A percentile compares a stretch with the other conserved stretches of the same genome.
phyloP scores from a whole-genome alignment of 2,888 invertebrate genomes.

The Parascotia fuliginaria region DNA sequence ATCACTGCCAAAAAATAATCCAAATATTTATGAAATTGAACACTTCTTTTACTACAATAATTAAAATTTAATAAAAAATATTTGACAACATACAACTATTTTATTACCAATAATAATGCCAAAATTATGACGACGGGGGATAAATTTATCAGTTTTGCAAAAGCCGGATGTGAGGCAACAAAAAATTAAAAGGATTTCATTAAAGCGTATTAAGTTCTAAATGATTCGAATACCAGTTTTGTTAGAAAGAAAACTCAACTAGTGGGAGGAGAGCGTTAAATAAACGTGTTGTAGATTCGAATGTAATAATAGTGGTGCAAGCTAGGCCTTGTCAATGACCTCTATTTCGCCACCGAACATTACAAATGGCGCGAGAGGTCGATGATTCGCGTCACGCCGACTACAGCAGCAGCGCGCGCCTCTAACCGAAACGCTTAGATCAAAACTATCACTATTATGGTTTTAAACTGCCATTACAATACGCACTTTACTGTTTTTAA shows the following conservation, averaged over 20 bases:
- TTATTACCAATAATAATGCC: slow-evolving; percentile 20
- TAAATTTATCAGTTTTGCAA: slow-evolving; percentile 32
- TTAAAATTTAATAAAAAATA: slow-evolving; percentile 13
- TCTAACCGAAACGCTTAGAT: slow-evolving; percentile 27
- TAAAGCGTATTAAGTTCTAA: slow-evolving; percentile 40
- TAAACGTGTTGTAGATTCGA: slow-evolving; percentile 54
- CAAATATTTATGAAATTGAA: slow-evolving; percentile 45
- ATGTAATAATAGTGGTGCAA: slow-evolving; percentile 63
- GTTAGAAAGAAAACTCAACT: slow-evolving; percentile 36
- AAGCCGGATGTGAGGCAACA: slow-evolving; percentile 40
- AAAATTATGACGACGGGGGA: slow-evolving; percentile 28
- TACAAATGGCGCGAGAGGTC: slow-evolving; percentile 71
- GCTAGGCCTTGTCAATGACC: slow-evolving; percentile 84
- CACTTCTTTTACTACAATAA: slow-evolving; percentile 21
- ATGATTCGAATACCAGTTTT: slow-evolving; percentile 39
- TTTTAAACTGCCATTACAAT: slow-evolving; percentile 14
- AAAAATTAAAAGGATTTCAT: slow-evolving; percentile 32
- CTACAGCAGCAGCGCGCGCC: slow-evolving; percentile 40
- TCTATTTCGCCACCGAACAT: slow-evolving; percentile 77
- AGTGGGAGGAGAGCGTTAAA: slow-evolving; percentile 41
- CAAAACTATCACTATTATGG: slow-evolving; percentile 25
- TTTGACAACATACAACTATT: slow-evolving; percentile 3
- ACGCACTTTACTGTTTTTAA: not conserved
- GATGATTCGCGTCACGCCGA: slow-evolving; percentile 68
- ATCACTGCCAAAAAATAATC: slow-evolving; percentile 40